These are phyloP conservation scores for Ibidorhyncha struthersii DNA, from an alignment of 2,113 vertebrate species.

Conservation along the genomic window DNA sequence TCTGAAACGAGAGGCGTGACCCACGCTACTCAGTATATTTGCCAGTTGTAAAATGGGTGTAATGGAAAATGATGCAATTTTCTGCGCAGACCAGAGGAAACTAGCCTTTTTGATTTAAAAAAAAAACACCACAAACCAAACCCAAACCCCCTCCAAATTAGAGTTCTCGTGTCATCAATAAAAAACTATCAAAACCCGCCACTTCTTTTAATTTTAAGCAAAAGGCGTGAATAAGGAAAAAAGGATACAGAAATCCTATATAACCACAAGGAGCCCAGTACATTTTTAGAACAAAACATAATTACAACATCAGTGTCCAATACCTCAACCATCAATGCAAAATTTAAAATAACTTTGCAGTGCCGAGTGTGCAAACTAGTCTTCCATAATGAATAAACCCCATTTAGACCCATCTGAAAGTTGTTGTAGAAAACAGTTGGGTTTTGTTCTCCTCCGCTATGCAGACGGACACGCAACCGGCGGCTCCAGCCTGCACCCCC, in stretches of 20 bases:
- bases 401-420: neutral
- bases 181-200: neutral
- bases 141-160: neutral
- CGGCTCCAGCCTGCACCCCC: no score
- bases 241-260: neutral
- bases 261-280: neutral
- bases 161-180: neutral
- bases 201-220: neutral
- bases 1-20: neutral
- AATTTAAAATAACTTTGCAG: neutral
- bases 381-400: neutral
- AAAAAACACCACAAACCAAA: neutral
- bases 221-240: neutral
- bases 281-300: neutral
- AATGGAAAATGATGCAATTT: neutral
- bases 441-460: neutral
- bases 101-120: neutral
- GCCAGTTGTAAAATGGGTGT: neutral
- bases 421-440: neutral
- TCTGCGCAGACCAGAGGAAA: neutral
- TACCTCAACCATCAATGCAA: neutral
- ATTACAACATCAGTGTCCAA: neutral
- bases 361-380: neutral
- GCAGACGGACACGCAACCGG: accelerated
- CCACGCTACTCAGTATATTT: neutral